These are phyloP conservation scores for Ceratosolen fusciceps DNA, from an alignment of 1,140 invertebrate species.

Conservation along the genomic window DNA sequence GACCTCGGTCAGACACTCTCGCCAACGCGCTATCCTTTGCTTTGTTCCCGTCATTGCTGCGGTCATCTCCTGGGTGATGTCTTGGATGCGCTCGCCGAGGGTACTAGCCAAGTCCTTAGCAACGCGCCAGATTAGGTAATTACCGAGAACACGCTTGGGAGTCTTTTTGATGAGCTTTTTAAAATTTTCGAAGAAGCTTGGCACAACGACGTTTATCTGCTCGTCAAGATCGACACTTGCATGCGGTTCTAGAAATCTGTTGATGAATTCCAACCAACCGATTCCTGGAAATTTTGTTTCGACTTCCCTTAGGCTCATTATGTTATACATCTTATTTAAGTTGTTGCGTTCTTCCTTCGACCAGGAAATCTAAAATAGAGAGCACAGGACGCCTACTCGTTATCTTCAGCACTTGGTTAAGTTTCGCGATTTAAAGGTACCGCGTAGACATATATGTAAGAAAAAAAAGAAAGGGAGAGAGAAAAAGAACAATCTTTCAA, in stretches of 20 bases:
- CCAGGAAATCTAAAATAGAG: slow-evolving; percentile 80
- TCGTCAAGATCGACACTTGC: slow-evolving; percentile 77
- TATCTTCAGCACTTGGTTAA: too few relatives aligned
- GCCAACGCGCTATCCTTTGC: slow-evolving; percentile 85
- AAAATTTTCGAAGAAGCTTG: slow-evolving; percentile 80
- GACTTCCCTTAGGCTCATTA: slow-evolving; percentile 85
- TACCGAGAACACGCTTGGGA: slow-evolving; percentile 77
- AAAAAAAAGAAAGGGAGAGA: too few relatives aligned
- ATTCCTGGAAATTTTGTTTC: slow-evolving; percentile 81
- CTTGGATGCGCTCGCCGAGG: background rate
- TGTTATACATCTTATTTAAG: slow-evolving; percentile 90
- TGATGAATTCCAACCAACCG: slow-evolving; percentile 85
- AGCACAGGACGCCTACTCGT: too few relatives aligned
- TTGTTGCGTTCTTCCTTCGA: slow-evolving; percentile 91
- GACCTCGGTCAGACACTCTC: slow-evolving; percentile 83
- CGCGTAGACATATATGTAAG: too few relatives aligned
- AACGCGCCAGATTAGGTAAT: slow-evolving; percentile 78
- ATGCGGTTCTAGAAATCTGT: slow-evolving; percentile 77
- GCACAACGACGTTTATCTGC: slow-evolving; percentile 84
- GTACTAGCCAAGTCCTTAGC: slow-evolving; percentile 74
- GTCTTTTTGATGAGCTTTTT: slow-evolving; percentile 73
- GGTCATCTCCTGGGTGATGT: background rate
- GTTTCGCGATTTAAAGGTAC: too few relatives aligned
- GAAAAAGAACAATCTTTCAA: too few relatives aligned
- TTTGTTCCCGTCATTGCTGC: background rate